Evolutionary conservation across 2,888 invertebrate genomes (phyloP).

Genomic region (Drosophila kambysellisi): DNA sequence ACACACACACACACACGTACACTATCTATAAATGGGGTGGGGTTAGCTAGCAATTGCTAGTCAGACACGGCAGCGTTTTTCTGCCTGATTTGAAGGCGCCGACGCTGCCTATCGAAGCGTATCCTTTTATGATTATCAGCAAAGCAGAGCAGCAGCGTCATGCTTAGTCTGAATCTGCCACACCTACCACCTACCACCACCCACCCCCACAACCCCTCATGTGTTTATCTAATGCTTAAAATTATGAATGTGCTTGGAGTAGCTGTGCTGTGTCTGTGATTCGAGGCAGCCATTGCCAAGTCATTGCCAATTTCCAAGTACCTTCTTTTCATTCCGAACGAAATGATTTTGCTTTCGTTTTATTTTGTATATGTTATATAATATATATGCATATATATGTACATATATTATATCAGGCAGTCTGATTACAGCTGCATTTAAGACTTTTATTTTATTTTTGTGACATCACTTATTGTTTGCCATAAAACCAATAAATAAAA

Average conservation of each 20-base stretch:
- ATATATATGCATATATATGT: slow-evolving; percentile 21
- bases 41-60: slow-evolving; percentile 60
- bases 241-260: slow-evolving; percentile 63
- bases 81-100: slow-evolving; percentile 75
- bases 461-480: slow-evolving; percentile 1
- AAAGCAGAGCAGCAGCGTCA: slow-evolving; percentile 51
- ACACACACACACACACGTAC: slow-evolving; percentile 9
- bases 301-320: slow-evolving; percentile 52
- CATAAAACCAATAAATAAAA: slow-evolving; percentile 26
- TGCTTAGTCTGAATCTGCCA: slow-evolving; percentile 40
- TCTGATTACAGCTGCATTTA: slow-evolving; percentile 32
- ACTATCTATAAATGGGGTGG: slow-evolving; percentile 5
- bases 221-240: slow-evolving; percentile 64
- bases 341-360: slow-evolving; percentile 10
- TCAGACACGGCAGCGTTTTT: slow-evolving; percentile 75
- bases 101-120: slow-evolving; percentile 70
- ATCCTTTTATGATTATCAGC: slow-evolving; percentile 73
- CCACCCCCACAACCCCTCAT: neutral
- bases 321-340: slow-evolving; percentile 25
- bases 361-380: slow-evolving; percentile 35
- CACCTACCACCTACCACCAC: neutral
- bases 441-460: slow-evolving; percentile 37
- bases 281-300: slow-evolving; percentile 39
- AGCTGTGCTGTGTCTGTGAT: slow-evolving; percentile 28
- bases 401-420: slow-evolving; percentile 26